Base-by-base conservation (phyloP, 1,140 invertebrate species). In the Drosophila asahinai region DNA sequence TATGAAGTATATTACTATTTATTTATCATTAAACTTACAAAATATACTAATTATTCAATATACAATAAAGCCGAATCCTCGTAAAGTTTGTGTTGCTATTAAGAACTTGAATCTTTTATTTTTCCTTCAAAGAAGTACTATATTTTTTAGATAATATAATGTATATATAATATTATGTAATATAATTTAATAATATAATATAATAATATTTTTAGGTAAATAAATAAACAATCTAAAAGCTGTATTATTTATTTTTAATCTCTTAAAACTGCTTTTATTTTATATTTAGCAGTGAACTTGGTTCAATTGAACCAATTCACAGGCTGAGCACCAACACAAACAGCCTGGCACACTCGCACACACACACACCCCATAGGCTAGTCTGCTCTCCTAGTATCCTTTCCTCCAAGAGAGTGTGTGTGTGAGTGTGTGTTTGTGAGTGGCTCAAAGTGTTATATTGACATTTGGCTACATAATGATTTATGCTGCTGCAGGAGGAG, bases 381-480 rank as follows among this genome's bases (percentile, higher is more conserved):
- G 58, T 19, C 48, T 38, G 52, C 47, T 66, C 47, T 77, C 48
- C 19, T 73, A 60, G 70, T 73, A 73, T 73, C 55, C 67, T 72
- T 68, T 27, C 42, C 54, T 52, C 33, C 17, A 22, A 40, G 54
- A 55, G 38, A 40, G 17, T 55, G 30, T 43, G 30, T 55, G 12
- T 48, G 19, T 19, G 19, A 19, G n/a, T 30, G 27, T 42, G 30
- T 43, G 40, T 43, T n/a, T 54, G 58, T 60, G 58, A 70, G 43
- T 51, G 71, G 48, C 72, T 59, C 43, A 83, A 89, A 87, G 84
- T 89, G 84, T 87, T 87, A 84, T 84, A 87, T 87, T 87, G 84
- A 84, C 84, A 87, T 87, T 87, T 87, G 74, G 81, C 77, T 75
- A 81, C 72, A 89, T 81, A 81, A 87, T 87, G 84, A 87, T 87